Evolutionary conservation across 92 coral and sea anemone species (phyloP), one percentile per base, ranked within the genome.

Genomic region (Porites rus): DNA sequence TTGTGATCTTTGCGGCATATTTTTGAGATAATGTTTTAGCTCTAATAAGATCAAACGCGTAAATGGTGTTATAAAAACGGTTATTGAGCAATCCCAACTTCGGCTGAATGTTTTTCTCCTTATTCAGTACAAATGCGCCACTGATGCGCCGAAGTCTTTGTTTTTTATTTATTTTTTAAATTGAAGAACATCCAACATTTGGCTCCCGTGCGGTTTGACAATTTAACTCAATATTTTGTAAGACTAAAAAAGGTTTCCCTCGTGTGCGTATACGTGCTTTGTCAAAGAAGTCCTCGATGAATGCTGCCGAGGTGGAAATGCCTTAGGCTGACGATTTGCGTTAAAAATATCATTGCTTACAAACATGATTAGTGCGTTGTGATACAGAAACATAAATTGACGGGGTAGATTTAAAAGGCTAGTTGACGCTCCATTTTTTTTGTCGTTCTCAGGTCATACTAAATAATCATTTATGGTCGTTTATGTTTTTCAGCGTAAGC

Each of bases 331-430:
- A n/a, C 58, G 38, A 69, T 69, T 69, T 43, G 9, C 16, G 69
- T 2, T 70, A 38, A 63, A 78, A 20, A 78, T 46, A 78, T 78
- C 72, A 52, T 63, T 78, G 83, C 84, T 65, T 65, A 14, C 61
- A 80, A 68, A 68, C 31, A 28, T 28, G 31, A 68, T 80, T 68
- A 80, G 54, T 80, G 54, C 85, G 85, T 80, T 79, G 56, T 80
- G 76, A 80, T 80, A 80, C 53, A 80, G 85, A 80, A 80, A 54
- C 52, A 12, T 75, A 69, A 67, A 68, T 52, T 80, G 61, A 10
- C 17, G 10, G 62, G 43, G 18, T 52, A 25, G 22, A 56, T 31
- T 11, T 4, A 68, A 9, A 25, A 28, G 31, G 31, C 31, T 28
- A 78, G 24, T 3, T 56, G 61, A 56, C 61, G 11, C 13, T 10